Base-by-base conservation (phyloP, 2,113 vertebrate genomes). In the Cynoglossus semilaevis region DNA sequence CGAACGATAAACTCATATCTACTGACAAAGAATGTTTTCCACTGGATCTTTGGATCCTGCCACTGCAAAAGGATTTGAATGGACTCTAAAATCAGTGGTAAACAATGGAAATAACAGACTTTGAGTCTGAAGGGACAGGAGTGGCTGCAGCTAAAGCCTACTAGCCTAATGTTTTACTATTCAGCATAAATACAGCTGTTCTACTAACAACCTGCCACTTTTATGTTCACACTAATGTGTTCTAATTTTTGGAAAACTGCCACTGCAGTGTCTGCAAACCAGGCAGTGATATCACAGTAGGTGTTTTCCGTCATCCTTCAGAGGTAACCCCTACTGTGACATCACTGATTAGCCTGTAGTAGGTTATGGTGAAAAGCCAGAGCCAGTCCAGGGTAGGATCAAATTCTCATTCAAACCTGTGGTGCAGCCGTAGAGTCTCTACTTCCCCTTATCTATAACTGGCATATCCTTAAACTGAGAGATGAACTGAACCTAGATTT, bases 31-130 rank as follows among this genome's bases (percentile, higher is more conserved):
- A 74, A 61, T 0, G 7, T 52, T 66, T 63, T 51, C 57, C 46
- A 35, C 77, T 67, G 58, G 72, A 71, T 87, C 79, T 85, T 87
- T 86, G 73, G 77, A 52, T 86, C 68, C 72, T 72, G 74, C 68
- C 67, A 56, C 64, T 70, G 49, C 54, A 66, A 64, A 45, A 67
- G 11, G 45, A 48, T 51, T 56, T 15, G 70, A 70, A 71, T 11
- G 17, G 14, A 70, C 53, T n/a, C 16, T 49, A 15, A 76, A 66
- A 15, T 64, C 51, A 56, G 63, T 51, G 77, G 73, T 85, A 86
- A 86, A 86, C 77, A 78, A 63, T 61, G 54, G 69, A 47, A 63
- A 70, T 59, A 29, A 29, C 22, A 29, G 10, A 14, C 49, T 34
- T 63, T 49, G 6, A 11, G 38, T 70, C 54, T 51, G 43, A 67